Evolutionary conservation across 2,113 vertebrate genomes (phyloP).

Genomic region (Gnathonemus echidnorhynchus): DNA sequence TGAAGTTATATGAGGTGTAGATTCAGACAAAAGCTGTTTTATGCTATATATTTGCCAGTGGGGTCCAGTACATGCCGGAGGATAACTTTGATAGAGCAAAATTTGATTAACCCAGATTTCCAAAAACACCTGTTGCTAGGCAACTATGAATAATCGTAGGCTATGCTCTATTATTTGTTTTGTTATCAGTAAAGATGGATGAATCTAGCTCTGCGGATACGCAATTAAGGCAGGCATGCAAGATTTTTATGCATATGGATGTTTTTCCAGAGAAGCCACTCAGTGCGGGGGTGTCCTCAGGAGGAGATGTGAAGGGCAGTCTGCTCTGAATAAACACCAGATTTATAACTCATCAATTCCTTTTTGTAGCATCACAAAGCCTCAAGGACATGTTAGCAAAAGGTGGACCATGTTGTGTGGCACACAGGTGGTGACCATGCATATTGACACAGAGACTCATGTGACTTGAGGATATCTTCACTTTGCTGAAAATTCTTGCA

Average conservation of each 20-base stretch:
- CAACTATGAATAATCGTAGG: conserved; percentile 8
- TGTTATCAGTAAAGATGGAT: conserved; percentile 24
- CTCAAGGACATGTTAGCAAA: not conserved
- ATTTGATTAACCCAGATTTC: conserved; percentile 19
- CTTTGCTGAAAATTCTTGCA: not conserved
- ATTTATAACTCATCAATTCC: not conserved
- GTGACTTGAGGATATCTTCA: not conserved
- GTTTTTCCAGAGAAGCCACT: not conserved
- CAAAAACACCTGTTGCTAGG: conserved; percentile 27
- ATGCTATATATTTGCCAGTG: not conserved
- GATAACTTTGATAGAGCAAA: conserved; percentile 4
- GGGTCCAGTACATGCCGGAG: not conserved
- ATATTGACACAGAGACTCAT: not conserved
- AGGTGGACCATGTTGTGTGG: not conserved
- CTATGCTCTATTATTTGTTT: conserved; percentile 39
- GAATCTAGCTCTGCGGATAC: conserved; percentile 15
- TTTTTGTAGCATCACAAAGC: not conserved
- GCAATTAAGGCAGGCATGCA: not conserved
- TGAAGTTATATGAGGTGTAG: not conserved
- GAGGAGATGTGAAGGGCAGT: not conserved
- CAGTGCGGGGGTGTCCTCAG: not conserved
- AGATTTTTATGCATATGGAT: conserved; percentile 21
- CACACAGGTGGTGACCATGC: not conserved
- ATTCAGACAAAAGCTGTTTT: conserved; percentile 4
- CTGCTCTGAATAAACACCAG: not conserved